These are phyloP conservation scores for Cinara cedri DNA, from an alignment of 2,888 invertebrate genomes.

Conservation along the genomic window DNA sequence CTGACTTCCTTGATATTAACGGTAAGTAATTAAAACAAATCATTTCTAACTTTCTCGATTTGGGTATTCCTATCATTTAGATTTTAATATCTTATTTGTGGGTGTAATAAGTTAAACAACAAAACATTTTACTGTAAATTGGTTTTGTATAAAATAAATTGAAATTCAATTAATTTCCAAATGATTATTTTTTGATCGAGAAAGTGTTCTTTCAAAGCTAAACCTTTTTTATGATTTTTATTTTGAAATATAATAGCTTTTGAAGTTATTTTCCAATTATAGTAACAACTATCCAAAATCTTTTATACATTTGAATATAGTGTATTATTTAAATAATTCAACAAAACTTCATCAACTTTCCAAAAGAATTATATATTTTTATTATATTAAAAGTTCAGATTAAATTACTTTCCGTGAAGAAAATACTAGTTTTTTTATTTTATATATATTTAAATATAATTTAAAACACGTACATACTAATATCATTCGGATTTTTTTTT, in stretches of 20 bases:
- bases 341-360: background rate
- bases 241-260: background rate
- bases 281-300: background rate
- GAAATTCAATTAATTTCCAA: background rate
- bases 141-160: background rate
- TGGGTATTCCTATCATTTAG: background rate
- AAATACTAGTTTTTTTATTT: constrained; percentile 29
- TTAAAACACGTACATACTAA: constrained; percentile 45
- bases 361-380: background rate
- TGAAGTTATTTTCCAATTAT: background rate
- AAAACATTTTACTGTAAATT: background rate
- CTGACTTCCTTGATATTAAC: constrained; percentile 33
- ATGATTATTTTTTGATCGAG: constrained; percentile 29
- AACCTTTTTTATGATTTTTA: background rate
- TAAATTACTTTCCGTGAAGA: constrained; percentile 20
- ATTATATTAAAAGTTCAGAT: constrained; percentile 5
- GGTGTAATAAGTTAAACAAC: background rate
- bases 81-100: background rate
- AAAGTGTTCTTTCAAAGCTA: constrained; percentile 28
- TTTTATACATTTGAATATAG: background rate
- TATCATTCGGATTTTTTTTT: constrained; percentile 54
- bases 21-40: constrained; percentile 52
- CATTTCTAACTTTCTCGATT: constrained; percentile 38
- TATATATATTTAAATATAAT: constrained; percentile 4
- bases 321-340: constrained; percentile 6